Conservation (phyloP, 2,888 invertebrate species). For the Phorcus lineatus region DNA sequence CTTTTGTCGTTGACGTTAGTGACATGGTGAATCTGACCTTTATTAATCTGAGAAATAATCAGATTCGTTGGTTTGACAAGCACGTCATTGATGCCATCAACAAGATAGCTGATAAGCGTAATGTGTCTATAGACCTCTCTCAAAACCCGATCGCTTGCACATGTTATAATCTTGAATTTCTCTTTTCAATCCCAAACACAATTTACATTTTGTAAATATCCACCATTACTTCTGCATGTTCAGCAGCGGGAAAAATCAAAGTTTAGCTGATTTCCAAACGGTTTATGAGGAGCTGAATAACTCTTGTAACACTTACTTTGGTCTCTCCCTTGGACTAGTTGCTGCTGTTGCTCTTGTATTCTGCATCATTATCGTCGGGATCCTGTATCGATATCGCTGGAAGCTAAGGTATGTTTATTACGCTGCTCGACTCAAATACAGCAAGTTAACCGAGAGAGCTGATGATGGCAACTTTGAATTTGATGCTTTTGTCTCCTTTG, state of each 20-base stretch:
- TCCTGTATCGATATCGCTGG: conserved; percentile 29
- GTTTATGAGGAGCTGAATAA: background rate
- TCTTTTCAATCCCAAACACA: background rate
- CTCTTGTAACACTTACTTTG: background rate
- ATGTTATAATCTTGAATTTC: conserved; percentile 21
- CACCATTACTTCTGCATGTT: conserved; percentile 4
- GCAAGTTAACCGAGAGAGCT: background rate
- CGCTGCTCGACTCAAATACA: background rate
- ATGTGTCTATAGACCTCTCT: background rate
- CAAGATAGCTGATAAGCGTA: background rate
- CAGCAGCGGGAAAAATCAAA: background rate
- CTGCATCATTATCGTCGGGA: background rate
- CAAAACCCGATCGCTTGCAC: conserved; percentile 22
- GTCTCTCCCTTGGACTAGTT: background rate
- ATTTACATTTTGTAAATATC: background rate
- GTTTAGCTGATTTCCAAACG: background rate
- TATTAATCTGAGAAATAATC: background rate
- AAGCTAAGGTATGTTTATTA: conserved; percentile 29
- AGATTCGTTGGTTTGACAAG: background rate
- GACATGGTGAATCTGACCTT: background rate
- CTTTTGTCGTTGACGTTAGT: background rate
- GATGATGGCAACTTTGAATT: background rate
- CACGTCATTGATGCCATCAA: background rate
- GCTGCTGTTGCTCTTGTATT: background rate
- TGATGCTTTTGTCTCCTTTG: conserved; percentile 25